Base-by-base conservation (phyloP, 2,888 invertebrate genomes). In the Aphodius granarius region DNA sequence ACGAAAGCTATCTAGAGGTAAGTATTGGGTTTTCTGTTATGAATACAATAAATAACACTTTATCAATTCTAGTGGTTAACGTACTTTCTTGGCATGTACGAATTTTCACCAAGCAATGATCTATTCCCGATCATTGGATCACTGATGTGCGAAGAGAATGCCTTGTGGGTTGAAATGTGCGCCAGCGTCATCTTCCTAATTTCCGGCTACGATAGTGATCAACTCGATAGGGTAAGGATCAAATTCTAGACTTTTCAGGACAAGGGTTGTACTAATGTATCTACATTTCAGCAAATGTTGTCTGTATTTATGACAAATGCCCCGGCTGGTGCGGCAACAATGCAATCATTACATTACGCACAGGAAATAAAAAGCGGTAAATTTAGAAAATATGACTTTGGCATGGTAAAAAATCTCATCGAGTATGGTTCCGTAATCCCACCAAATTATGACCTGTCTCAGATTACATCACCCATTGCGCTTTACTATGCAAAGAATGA, bases 181-280 rank as follows among this genome's bases (percentile, higher is more conserved):
- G 89, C 89, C 66, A 92, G 92, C 82, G 85, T 92, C 0, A 81
- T 94, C 3, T 94, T 94, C 83, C 85, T 94, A 4, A 80, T 94
- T 2, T 89, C 88, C 3, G 93, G 93, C 13, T 91, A 89, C 82
- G 90, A 91, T 82, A 87, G 88, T 65, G 86, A 86, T 6, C 91
- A 92, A 83, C 86, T 89, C 63, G 89, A 90, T 80, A 81, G 85
- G 82, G 91, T 90, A 86, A 84, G 85, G 43, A 1, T 43, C 6
- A 6, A 43, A 43, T 43, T 3, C 13, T 43, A 43, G 6, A 3
- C 4, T 43, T 9, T 43, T 43, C 13, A 43, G 6, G 43, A 43
- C 43, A 3, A 43, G 1, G 43, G 6, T 13, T 2, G 13, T 23
- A n/a, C n/a, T n/a, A n/a, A n/a, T n/a, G n/a, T n/a, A n/a, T n/a